Percentiles rank a stretch among this genome's conserved stretches.
phyloP scores from a whole-genome alignment of 2,797 vertebrate species.

The Heteromormyrus szaboi region DNA sequence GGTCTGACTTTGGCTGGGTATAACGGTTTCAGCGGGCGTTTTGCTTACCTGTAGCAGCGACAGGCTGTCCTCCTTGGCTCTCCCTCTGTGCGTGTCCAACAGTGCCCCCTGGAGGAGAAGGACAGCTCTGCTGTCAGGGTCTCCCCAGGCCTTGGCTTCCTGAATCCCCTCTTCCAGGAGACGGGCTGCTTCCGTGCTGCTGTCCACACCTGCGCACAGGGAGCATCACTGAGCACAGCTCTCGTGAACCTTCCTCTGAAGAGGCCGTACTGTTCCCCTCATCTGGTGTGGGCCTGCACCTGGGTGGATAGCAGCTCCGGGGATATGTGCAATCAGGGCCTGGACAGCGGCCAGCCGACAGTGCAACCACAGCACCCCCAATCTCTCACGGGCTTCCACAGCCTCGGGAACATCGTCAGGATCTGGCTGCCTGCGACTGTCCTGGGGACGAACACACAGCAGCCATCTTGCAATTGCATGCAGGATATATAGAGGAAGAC shows the following conservation, averaged over 20 bases:
- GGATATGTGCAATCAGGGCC: conserved; percentile 61
- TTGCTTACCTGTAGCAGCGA: conserved; percentile 50
- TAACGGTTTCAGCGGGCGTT: neutral
- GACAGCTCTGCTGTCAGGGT: conserved; percentile 69
- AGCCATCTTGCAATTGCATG: neutral
- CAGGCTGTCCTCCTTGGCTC: conserved; percentile 49
- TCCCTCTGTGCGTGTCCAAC: conserved; percentile 66
- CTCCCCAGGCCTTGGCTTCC: conserved; percentile 70
- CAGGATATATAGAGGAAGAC: neutral
- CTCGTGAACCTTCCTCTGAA: neutral
- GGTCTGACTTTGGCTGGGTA: neutral
- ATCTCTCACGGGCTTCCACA: conserved; percentile 61
- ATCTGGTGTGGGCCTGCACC: conserved; percentile 33
- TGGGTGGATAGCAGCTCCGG: conserved; percentile 43
- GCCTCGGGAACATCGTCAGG: conserved; percentile 39
- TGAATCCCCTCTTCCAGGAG: conserved; percentile 67
- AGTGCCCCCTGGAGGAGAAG: conserved; percentile 71
- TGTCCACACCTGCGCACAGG: conserved; percentile 58
- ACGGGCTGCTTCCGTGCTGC: conserved; percentile 52
- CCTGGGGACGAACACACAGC: conserved; percentile 28
- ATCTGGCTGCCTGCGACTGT: neutral
- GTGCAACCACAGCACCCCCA: conserved; percentile 72
- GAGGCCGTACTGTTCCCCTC: neutral
- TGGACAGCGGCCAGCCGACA: conserved; percentile 65
- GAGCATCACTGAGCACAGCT: neutral